Evolutionary conservation across 1,140 invertebrate species (phyloP).

Genomic region (Homarus americanus): DNA sequence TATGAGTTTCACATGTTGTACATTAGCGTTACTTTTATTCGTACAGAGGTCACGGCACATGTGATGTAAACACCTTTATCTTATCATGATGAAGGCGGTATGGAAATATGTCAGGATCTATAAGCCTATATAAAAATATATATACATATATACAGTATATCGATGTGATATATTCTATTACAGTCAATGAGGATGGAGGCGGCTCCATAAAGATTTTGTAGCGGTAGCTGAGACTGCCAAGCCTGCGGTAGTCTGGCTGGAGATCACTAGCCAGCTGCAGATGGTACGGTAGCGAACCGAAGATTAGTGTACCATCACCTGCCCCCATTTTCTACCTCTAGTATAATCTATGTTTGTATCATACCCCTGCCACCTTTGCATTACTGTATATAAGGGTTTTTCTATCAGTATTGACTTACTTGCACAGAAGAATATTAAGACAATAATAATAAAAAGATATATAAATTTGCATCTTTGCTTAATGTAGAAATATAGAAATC

Average conservation of each 20-base stretch:
- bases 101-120: constrained; percentile 53
- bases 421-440: neutral
- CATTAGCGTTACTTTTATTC: neutral
- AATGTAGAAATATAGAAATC: neutral
- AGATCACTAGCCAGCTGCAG: neutral
- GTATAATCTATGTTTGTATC: constrained; percentile 37
- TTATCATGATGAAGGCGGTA: constrained; percentile 27
- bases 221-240: neutral
- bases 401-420: constrained; percentile 12
- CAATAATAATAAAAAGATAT: neutral
- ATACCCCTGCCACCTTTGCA: constrained; percentile 39
- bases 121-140: constrained; percentile 11
- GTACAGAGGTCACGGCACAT: neutral
- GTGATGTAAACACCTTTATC: neutral
- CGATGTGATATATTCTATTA: constrained; percentile 51
- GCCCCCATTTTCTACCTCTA: constrained; percentile 35
- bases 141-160: constrained; percentile 32
- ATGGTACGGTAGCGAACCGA: neutral
- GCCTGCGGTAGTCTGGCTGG: neutral
- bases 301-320: neutral
- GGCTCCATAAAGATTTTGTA: constrained; percentile 3
- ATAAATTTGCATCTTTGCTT: neutral
- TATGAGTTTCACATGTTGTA: neutral
- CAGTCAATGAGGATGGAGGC: constrained; percentile 16
- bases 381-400: constrained; percentile 28